phyloP scores from a whole-genome alignment of 2,888 invertebrate species.

The Ernsta delagoae region DNA sequence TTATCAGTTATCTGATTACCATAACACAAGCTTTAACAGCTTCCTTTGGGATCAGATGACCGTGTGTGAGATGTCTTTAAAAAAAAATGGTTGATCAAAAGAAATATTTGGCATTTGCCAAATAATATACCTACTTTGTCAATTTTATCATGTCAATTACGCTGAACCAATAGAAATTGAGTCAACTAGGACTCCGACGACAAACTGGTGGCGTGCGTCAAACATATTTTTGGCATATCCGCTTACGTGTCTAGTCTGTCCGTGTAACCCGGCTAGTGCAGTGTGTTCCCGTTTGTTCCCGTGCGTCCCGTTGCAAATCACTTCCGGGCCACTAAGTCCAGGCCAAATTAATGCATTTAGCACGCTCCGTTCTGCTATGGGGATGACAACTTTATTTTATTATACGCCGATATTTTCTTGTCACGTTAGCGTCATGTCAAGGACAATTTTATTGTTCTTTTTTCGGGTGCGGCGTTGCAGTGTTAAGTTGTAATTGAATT shows the following conservation, averaged over 20 bases:
- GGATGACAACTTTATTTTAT: constrained; percentile 84
- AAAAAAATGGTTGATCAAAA: too few relatives aligned
- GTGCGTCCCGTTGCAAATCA: constrained; percentile 75
- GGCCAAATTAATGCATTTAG: constrained; percentile 85
- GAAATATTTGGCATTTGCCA: too few relatives aligned
- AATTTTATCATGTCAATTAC: too few relatives aligned
- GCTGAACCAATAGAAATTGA: not conserved
- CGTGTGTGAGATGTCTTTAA: too few relatives aligned
- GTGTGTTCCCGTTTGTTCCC: constrained; percentile 52
- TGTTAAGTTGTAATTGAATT: constrained; percentile 1
- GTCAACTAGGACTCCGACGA: constrained; percentile 30
- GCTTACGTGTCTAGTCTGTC: too few relatives aligned
- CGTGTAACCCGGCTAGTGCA: constrained; percentile 62
- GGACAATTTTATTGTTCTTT: constrained; percentile 11
- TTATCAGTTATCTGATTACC: too few relatives aligned
- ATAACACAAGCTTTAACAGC: too few relatives aligned
- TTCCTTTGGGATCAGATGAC: too few relatives aligned
- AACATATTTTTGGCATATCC: too few relatives aligned
- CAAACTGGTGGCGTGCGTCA: too few relatives aligned
- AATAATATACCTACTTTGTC: too few relatives aligned
- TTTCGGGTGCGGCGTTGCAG: not conserved
- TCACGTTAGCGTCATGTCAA: constrained; percentile 65
- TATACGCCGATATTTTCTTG: constrained; percentile 81
- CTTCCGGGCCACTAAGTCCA: constrained; percentile 84
- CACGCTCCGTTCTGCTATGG: constrained; percentile 80